Base-by-base conservation (phyloP, 2,113 vertebrate species). In the Pungitius pungitius region DNA sequence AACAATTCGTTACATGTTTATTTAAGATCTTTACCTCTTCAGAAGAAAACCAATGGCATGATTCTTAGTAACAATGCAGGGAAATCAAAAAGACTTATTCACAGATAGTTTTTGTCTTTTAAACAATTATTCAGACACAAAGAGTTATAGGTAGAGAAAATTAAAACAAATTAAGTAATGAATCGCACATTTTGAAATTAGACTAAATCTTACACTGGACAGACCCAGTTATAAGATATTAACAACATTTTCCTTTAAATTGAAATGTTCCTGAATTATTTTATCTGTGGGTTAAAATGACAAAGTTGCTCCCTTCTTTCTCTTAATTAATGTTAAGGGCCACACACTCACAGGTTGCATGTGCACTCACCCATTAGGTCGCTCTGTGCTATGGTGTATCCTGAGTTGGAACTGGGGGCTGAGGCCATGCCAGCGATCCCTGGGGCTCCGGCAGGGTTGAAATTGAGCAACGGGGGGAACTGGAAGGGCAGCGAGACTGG, bases 401-500 rank as follows among this genome's bases (percentile, higher is more conserved):
- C 93, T 93, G 94, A 94, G 93, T 88, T 94, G 90, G 91, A 65
- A 63, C 86, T 69, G 39, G 90, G 70, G 76, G 88, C 78, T 10
- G 90, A 73, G 55, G 88, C 80, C 67, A 91, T 85, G 70, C 89
- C 87, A 64, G 89, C 77, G 4, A 70, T 76, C 56, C 85, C 89
- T 3, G 89, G 73, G 22, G 93, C 92, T 92, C 93, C 94, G 81
- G 94, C 90, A 86, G 95, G 92, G 92, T 90, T 92, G 94, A 96
- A 97, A 91, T 95, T 96, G 83, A 98, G 95, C 72, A 99, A 90
- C 73, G 96, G 91, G 69, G 97, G 97, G 91, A 98, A 98, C 94
- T 97, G 97, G 93, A 98, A 99, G 93, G 97, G 97, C 89, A 98
- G 92, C 62, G 96, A 97, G 92, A 99, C 96, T 65, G 96, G 97